Evolutionary conservation across 2,888 invertebrate species (phyloP), one percentile per base, ranked within the genome.

Genomic region (Platynereis dumerilii): DNA sequence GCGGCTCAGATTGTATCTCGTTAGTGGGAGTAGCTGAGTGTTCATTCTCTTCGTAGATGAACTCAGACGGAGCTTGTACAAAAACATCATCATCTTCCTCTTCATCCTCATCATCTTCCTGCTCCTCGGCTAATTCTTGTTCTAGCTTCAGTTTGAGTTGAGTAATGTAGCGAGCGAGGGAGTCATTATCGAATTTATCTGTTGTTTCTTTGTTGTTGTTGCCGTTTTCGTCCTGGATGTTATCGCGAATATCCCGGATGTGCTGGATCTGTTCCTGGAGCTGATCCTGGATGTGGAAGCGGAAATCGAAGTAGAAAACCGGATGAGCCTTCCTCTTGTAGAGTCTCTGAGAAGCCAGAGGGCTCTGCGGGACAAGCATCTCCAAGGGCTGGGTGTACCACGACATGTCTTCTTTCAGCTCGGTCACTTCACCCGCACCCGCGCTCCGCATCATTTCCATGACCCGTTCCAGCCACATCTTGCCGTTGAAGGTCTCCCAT

Each of bases 331-430:
- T 48, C 2, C 63, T 45, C 28, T 77, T 75, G 62, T 78, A 78
- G 29, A 78, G 66, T 22, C 75, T 66, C 29, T 74, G 71, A 48
- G 73, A 72, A 12, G 68, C 63, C 12, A 57, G 29, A 15, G 72
- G 66, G 22, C 75, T 69, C 17, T 66, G 67, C 58, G 72, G 72
- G 24, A 69, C 55, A 44, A 77, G 69, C 5, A 66, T 71, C 55
- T 76, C 75, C 58, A 78, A 69, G 2, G 78, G 78, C 61, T 76
- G 71, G 24, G 77, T 76, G 67, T 78, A 78, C 79, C 79, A 78
- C 22, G 72, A 69, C 52, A 75, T 72, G 62, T 79, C 75, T 64
- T 79, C 78, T 24, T 24, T 24, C n/a, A 26, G 55, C 17, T 55
- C 55, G 34, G 34, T 34, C 34, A 34, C 34, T 34, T 34, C 34